Evolutionary conservation across 2,888 invertebrate species (phyloP).

Genomic region (Volucella zonaria): DNA sequence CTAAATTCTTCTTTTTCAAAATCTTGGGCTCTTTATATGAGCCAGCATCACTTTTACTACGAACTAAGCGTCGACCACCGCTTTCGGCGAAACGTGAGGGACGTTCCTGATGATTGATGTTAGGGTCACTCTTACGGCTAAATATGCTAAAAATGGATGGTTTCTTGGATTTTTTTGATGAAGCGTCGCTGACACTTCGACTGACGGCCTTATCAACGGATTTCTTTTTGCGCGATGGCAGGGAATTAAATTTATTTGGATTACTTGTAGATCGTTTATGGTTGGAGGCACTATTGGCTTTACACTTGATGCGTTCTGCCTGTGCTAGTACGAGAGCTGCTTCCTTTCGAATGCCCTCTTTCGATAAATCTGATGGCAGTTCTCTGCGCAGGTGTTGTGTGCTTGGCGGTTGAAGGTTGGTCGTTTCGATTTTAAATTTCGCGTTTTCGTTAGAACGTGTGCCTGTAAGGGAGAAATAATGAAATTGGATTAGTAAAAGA

Average conservation of each 20-base stretch:
- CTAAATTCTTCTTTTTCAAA: conserved; percentile 82
- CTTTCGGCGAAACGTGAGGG: conserved; percentile 83
- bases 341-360: conserved; percentile 89
- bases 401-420: conserved; percentile 78
- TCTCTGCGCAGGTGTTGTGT: conserved; percentile 83
- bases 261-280: conserved; percentile 74
- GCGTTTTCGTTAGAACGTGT: conserved; percentile 80
- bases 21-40: conserved; percentile 77
- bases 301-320: conserved; percentile 88
- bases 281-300: conserved; percentile 82
- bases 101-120: conserved; percentile 81
- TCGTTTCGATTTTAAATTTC: conserved; percentile 79
- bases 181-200: conserved; percentile 85
- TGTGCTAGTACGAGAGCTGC: conserved; percentile 89
- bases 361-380: conserved; percentile 88
- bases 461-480: conserved; percentile 75
- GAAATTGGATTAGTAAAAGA: too few species aligned
- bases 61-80: conserved; percentile 83
- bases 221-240: conserved; percentile 86
- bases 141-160: conserved; percentile 88
- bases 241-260: conserved; percentile 86
- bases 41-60: conserved; percentile 87
- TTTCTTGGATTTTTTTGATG: conserved; percentile 83
- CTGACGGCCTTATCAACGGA: conserved; percentile 82
- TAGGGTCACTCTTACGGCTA: conserved; percentile 84